Base-by-base conservation (phyloP, 2,888 invertebrate genomes). In the Colletes collaris region DNA sequence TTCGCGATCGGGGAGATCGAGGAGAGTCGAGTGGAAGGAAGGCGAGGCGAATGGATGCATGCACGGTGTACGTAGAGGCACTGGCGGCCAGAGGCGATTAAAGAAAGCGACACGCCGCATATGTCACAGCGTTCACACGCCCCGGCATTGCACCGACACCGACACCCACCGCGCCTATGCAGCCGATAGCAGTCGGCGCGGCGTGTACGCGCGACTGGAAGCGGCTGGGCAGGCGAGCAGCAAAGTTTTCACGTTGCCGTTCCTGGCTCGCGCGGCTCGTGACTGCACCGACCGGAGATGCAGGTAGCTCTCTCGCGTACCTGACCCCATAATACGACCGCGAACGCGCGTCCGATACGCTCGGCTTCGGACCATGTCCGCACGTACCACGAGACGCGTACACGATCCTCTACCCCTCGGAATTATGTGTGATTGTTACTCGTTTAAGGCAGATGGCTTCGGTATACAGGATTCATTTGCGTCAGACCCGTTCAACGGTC, bases 121-220 rank as follows among this genome's bases (percentile, higher is more conserved):
- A 92, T 92, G 92, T 93, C 92, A 92, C 92, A 92, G 90, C 92
- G 92, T 92, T 93, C 92, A 92, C 92, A 93, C 92, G 92, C 92
- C 91, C 90, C 90, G 86, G 87, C 85, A 68, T 56, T 67, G 80
- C 79, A 86, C 85, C 85, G 87, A 82, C 79, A 87, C 83, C 85
- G 87, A 83, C 89, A 88, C 88, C 89, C 87, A 90, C 90, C 89
- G 89, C 90, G 90, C 89, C 90, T 89, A 83, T 85, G 76, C 76
- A n/a, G 78, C 83, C 84, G 85, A 87, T 88, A 88, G 85, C 84
- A 84, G 71, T 78, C 65, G 60, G 62, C 50, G 78, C 65, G 60
- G 62, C 50, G 37, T 40, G 13, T 6, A 44, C 40, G 50, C 59
- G 75, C 75, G 56, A 73, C 46, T 74, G 59, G 37, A 63, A 64